Evolutionary conservation across 2,888 invertebrate genomes (phyloP), one percentile per base, ranked within the genome.

Genomic region (Mesorhabditis spiculigera): DNA sequence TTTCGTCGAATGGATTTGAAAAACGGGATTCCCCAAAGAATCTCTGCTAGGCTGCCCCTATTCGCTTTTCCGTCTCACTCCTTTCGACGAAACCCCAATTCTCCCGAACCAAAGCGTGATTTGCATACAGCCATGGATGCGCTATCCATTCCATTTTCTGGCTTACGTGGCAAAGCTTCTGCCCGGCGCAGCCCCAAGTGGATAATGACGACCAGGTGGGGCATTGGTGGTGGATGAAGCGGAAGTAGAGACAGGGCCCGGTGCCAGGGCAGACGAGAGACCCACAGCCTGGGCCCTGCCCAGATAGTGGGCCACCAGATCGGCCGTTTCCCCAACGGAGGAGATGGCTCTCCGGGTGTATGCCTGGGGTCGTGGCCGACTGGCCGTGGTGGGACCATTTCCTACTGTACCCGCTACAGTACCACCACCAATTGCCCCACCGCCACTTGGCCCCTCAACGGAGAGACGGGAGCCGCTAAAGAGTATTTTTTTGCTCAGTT

Each of bases 241-340:
- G 28, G 58, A 50, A n/a, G 58, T 13, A n/a, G 58, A 50, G 10
- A 10, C 58, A 50, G 8, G 58, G 3, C n/a, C n/a, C 58, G 58
- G 58, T 1, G 58, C 8, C 8, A 50, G 58, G 58, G 58, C 45
- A 58, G 42, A 13, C 28, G 50, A 44, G 28, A 50, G 41, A 58
- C 44, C 67, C 43, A 43, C 41, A 50, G 66, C 45, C 45, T 4
- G 43, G n/a, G 8, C 67, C 43, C 13, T 50, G 41, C 10, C 16
- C 42, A 4, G 69, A 44, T 65, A 64, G 42, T 69, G 68, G n/a
- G 41, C 63, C 8, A n/a, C 41, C n/a, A 16, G 63, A 4, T n/a
- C 63, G 28, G 63, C n/a, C 28, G n/a, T n/a, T 10, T 50, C 58
- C n/a, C 58, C 58, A 50, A 50, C 58, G 13, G 42, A 42, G 8